Evolutionary conservation across 1,140 invertebrate genomes (phyloP).

Genomic region (Pararge aegeria): DNA sequence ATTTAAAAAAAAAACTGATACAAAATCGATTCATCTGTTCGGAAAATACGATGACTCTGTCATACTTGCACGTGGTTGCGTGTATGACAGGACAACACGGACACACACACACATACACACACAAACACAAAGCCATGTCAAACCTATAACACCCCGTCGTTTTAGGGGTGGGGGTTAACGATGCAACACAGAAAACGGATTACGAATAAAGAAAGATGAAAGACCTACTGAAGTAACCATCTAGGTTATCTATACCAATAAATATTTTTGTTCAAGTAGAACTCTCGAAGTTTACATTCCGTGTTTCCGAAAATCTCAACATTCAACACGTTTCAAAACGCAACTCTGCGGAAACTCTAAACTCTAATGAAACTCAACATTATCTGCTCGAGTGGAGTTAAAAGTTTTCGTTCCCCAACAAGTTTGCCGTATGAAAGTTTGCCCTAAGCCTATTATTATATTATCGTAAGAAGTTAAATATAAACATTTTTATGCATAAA

Average conservation of each 20-base stretch:
- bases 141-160: no score
- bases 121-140: no score
- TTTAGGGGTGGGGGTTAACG: no score
- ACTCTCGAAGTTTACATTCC: background rate
- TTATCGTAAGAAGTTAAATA: background rate
- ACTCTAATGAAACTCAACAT: conserved; percentile 1
- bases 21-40: no score
- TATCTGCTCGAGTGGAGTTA: conserved; percentile 9
- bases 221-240: no score
- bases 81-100: no score
- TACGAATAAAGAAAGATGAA: no score
- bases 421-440: background rate
- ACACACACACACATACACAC: no score
- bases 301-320: background rate
- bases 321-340: background rate
- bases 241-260: background rate
- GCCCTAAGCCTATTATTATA: background rate
- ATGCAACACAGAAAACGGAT: no score
- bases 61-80: no score
- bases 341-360: background rate
- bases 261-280: background rate
- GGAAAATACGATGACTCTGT: no score
- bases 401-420: background rate
- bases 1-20: no score
- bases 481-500: background rate